Base-by-base conservation (phyloP, 2,888 invertebrate genomes). In the Eumerus sabulonum region DNA sequence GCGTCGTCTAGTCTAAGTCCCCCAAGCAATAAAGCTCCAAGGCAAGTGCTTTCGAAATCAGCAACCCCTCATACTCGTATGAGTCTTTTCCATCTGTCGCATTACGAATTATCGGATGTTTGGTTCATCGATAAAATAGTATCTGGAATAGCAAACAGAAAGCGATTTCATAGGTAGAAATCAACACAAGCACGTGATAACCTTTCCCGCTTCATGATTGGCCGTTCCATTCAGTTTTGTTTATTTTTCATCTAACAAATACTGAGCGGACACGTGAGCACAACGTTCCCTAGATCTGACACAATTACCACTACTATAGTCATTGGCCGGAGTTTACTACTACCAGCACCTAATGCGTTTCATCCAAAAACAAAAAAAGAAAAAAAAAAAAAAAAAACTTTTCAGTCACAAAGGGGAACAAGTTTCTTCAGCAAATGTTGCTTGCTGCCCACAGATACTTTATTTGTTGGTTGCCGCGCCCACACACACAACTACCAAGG, bases 201-300 rank as follows among this genome's bases (percentile, higher is more conserved):
- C 17, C 47, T 57, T 38, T 45, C 14, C 51, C n/a, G 57, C 13
- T 38, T 45, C 51, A 9, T 27, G 51, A 64, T 59, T 59, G 72
- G 51, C 57, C 17, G 12, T 9, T 36, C 14, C 9, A 63, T 42
- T 38, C 18, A 18, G 51, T 63, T 59, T 56, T 19, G 45, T 45
- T 57, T 14, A 53, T 72, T 40, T 50, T 63, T 19, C 27, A 27
- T 27, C 27, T 7, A 27, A 27, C 27, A 27, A 27, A 27, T 27
- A 27, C 27, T 27, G 27, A 57, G 16, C 38, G 45, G 38, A 64
- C 72, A 72, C 72, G 72, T 72, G 72, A 72, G 64, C 64, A 57
- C 9, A 14, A n/a, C 42, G 40, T 47, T 19, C 51, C 17, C 18
- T 9, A 35, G 44, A 27, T 18, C 27, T 16, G 11, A n/a, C 9